These are phyloP conservation scores for Ennomos quercinarius DNA, from an alignment of 2,888 invertebrate species.

Conservation along the genomic window DNA sequence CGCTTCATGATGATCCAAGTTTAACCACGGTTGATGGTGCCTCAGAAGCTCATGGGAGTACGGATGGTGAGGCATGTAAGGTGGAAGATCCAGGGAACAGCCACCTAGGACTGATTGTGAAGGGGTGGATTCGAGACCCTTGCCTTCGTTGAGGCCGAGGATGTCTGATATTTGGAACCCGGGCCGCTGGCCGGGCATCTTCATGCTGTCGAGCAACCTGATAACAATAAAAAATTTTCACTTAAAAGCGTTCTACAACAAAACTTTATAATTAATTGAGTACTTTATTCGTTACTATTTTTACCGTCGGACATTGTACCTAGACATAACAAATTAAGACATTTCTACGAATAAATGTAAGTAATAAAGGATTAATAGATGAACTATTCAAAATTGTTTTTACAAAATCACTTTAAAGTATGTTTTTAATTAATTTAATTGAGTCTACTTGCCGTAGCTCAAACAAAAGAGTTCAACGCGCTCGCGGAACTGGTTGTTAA, in stretches of 20 bases:
- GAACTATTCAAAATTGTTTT: too few species aligned
- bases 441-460: background rate
- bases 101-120: conserved; percentile 60
- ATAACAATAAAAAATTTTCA: conserved; percentile 29
- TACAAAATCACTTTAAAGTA: too few species aligned
- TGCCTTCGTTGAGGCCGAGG: conserved; percentile 92
- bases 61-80: conserved; percentile 71
- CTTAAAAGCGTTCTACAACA: too few species aligned
- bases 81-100: conserved; percentile 68
- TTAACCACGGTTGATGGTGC: conserved; percentile 78
- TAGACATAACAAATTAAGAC: too few species aligned
- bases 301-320: too few species aligned
- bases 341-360: too few species aligned
- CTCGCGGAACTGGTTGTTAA: background rate
- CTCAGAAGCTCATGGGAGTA: conserved; percentile 75
- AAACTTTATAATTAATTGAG: too few species aligned
- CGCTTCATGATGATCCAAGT: conserved; percentile 74
- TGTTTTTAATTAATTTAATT: too few species aligned
- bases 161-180: conserved; percentile 98
- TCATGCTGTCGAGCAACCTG: conserved; percentile 93
- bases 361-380: too few species aligned
- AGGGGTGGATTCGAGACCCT: conserved; percentile 71
- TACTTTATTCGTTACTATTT: too few species aligned
- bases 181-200: conserved; percentile 91
- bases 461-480: conserved; percentile 18